Evolutionary conservation across 2,113 vertebrate species (phyloP).

Genomic region (Empidonax alnorum): DNA sequence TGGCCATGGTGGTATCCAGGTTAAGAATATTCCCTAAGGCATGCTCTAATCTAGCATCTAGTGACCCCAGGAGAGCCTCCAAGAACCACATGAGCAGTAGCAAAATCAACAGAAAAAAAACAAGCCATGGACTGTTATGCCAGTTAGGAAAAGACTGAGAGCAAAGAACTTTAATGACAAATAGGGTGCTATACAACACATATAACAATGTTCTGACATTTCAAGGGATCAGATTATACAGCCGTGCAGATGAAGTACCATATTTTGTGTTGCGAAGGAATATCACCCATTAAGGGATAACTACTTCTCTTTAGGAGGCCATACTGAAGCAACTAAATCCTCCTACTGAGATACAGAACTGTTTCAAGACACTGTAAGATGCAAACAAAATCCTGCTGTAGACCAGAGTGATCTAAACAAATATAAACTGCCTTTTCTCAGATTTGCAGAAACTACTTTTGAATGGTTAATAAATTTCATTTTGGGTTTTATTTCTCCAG

Average conservation of each 20-base stretch:
- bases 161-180: neutral
- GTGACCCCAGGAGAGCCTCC: neutral
- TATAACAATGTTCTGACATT: neutral
- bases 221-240: neutral
- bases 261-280: neutral
- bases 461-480: conserved; percentile 25
- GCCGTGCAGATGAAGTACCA: neutral
- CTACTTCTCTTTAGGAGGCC: neutral
- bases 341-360: neutral
- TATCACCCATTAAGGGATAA: neutral
- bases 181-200: neutral
- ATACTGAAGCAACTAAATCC: neutral
- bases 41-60: neutral
- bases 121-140: neutral
- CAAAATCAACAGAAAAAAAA: neutral
- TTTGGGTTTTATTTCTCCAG: neutral
- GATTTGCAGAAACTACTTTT: neutral
- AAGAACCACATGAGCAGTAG: neutral
- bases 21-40: neutral
- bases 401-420: neutral
- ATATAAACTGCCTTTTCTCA: neutral
- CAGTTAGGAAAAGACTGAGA: neutral
- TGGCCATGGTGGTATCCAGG: neutral
- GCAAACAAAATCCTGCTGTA: neutral
- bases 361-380: neutral